Conservation (phyloP, 2,797 vertebrate species). For the Muscicapa comitata region DNA sequence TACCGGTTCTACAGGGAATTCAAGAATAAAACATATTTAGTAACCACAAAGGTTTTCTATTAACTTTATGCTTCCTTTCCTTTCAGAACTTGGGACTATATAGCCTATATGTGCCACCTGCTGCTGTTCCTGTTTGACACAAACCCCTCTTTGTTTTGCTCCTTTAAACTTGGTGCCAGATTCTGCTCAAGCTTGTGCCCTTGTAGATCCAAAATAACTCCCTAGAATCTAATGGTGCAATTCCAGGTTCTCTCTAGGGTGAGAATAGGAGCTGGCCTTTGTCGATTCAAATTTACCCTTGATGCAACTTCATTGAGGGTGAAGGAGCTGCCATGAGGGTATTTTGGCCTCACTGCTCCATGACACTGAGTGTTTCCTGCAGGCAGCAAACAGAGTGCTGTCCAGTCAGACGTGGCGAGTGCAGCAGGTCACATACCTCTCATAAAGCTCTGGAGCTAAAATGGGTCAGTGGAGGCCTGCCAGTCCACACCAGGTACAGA, state of each 20-base stretch:
- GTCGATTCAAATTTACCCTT: neutral
- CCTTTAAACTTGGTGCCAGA: neutral
- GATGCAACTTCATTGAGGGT: neutral
- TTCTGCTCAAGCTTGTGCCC: neutral
- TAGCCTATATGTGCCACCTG: neutral
- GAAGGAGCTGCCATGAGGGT: neutral
- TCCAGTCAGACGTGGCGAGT: neutral
- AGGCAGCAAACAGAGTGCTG: neutral
- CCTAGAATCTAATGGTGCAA: neutral
- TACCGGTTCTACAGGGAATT: neutral
- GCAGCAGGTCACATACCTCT: neutral
- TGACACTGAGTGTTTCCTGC: neutral
- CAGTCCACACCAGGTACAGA: neutral
- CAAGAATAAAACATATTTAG: slow-evolving; percentile 1
- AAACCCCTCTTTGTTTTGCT: neutral
- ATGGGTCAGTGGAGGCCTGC: neutral
- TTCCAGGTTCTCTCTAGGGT: neutral
- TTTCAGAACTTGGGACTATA: neutral
- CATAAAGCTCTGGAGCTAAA: neutral
- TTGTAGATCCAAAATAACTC: neutral
- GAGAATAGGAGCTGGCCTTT: neutral
- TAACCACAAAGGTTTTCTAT: neutral
- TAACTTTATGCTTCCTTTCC: slow-evolving; percentile 23
- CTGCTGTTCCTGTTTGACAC: neutral
- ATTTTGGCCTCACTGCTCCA: neutral